These are phyloP conservation scores for Peromyscus californicus DNA, from an alignment of 2,113 vertebrate species.

Conservation along the genomic window DNA sequence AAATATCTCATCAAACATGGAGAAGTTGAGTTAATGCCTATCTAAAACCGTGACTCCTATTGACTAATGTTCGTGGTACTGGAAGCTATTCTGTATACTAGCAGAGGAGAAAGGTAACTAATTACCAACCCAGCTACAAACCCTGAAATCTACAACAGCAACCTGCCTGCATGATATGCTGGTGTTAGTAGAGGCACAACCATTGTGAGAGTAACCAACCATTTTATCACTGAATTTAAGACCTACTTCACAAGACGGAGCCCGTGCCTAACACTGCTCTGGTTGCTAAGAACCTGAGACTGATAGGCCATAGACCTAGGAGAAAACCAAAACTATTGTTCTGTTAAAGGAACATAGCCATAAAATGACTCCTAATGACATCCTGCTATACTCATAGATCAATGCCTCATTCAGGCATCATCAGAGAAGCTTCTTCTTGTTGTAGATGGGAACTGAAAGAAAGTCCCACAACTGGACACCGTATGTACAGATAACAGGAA, in stretches of 20 bases:
- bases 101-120: neutral
- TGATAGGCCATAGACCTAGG: neutral
- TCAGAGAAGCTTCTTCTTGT: neutral
- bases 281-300: no score
- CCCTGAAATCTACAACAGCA: neutral
- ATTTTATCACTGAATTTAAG: neutral
- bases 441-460: no score
- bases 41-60: neutral
- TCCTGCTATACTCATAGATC: neutral
- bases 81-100: no score
- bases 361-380: no score
- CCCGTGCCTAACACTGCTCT: neutral
- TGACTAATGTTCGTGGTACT: no score
- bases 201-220: neutral
- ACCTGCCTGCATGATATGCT: neutral
- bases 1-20: neutral
- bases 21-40: neutral
- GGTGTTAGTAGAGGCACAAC: no score
- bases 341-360: neutral
- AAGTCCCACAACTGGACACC: neutral
- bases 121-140: neutral
- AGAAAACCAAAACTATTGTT: neutral
- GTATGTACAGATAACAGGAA: neutral
- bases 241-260: neutral
- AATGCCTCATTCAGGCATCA: neutral